Evolutionary conservation across 2,113 vertebrate genomes (phyloP).

Genomic region (Oncorhynchus gorbuscha): DNA sequence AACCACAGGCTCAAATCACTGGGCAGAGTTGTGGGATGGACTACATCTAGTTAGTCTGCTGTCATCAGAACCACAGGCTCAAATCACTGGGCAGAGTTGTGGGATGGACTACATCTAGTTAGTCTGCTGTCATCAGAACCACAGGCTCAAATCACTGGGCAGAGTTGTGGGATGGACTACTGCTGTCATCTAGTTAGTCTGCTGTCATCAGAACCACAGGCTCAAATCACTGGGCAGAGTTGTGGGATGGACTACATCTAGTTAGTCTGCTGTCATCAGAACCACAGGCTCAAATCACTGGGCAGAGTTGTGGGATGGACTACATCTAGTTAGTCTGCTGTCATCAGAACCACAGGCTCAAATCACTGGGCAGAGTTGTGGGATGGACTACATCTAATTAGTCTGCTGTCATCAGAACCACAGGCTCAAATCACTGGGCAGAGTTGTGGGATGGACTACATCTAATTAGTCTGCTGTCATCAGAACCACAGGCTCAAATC

Average conservation of each 20-base stretch:
- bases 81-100: neutral
- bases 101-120: neutral
- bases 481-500: constrained; percentile 16
- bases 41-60: constrained; percentile 23
- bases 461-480: constrained; percentile 22
- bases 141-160: constrained; percentile 1
- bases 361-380: neutral
- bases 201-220: constrained; percentile 4
- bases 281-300: constrained; percentile 15
- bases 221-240: neutral
- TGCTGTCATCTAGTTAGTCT: constrained; percentile 31
- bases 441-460: neutral
- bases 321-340: constrained; percentile 20
- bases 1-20: constrained; percentile 16
- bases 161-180: neutral
- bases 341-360: constrained; percentile 12
- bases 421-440: constrained; percentile 3
- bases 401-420: neutral
- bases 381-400: constrained; percentile 20
- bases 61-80: constrained; percentile 6
- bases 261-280: constrained; percentile 16
- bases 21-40: neutral
- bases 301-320: neutral
- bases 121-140: neutral
- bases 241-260: neutral